These are phyloP conservation scores for Caenorhabditis virilis DNA, from an alignment of 2,888 invertebrate species.

Conservation along the genomic window DNA sequence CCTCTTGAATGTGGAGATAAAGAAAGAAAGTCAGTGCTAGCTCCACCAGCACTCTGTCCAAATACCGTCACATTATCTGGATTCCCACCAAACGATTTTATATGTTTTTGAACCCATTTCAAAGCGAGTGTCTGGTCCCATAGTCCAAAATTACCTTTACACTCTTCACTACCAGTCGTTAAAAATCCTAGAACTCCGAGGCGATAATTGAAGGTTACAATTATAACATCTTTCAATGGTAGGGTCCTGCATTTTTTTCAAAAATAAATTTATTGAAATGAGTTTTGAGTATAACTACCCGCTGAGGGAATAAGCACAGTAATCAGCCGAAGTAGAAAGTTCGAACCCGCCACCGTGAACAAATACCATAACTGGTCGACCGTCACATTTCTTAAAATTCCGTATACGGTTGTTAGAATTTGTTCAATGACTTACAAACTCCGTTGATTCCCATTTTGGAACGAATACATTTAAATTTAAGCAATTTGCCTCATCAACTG, in stretches of 20 bases:
- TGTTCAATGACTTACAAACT: constrained; percentile 9
- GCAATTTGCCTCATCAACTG: constrained; percentile 28
- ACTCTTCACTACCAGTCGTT: constrained; percentile 35
- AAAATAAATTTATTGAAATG: neutral
- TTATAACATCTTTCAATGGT: constrained; percentile 58
- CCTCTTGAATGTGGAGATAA: constrained; percentile 53
- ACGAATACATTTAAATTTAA: constrained; percentile 44
- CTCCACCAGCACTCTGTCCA: constrained; percentile 62
- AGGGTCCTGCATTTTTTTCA: constrained; percentile 43
- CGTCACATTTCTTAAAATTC: neutral
- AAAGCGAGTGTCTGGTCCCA: constrained; percentile 66
- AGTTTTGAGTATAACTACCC: constrained; percentile 2
- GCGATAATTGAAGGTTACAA: constrained; percentile 61
- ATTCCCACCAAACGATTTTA: constrained; percentile 61
- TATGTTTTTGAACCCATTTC: constrained; percentile 64
- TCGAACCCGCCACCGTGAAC: constrained; percentile 35
- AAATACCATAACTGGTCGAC: constrained; percentile 29
- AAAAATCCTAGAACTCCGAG: constrained; percentile 60
- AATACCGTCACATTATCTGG: constrained; percentile 63
- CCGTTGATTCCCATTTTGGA: constrained; percentile 17
- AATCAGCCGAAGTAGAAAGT: constrained; percentile 9
- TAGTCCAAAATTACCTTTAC: constrained; percentile 58
- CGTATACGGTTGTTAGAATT: neutral
- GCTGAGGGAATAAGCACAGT: constrained; percentile 17
- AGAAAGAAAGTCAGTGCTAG: constrained; percentile 44